Evolutionary conservation across 92 coral and sea anemone species (phyloP).

Genomic region (Phymanthus crucifer): DNA sequence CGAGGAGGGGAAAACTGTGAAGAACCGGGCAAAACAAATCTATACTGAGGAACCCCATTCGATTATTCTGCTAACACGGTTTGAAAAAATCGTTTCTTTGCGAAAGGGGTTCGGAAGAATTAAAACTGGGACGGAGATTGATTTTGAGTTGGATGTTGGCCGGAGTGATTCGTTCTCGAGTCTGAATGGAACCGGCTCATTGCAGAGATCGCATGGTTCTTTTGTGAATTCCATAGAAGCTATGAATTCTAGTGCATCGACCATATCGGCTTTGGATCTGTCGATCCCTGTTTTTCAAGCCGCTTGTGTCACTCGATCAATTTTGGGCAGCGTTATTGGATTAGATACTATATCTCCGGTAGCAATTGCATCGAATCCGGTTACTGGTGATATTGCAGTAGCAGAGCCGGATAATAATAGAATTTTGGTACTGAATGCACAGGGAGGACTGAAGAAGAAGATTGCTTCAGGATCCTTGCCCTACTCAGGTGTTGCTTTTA

Average conservation of each 20-base stretch:
- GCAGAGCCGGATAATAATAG: slow-evolving; percentile 61
- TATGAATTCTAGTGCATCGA: slow-evolving; percentile 21
- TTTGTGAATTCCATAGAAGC: slow-evolving; percentile 13
- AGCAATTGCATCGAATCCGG: slow-evolving; percentile 44
- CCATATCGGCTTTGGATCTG: slow-evolving; percentile 33
- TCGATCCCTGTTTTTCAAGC: slow-evolving; percentile 58
- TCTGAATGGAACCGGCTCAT: slow-evolving; percentile 3
- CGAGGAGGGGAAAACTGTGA: slow-evolving; percentile 26
- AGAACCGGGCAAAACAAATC: slow-evolving; percentile 26
- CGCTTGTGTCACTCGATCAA: slow-evolving; percentile 44
- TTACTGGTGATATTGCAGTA: slow-evolving; percentile 41
- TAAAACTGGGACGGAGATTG: slow-evolving; percentile 45
- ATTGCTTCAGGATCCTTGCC: slow-evolving; percentile 38
- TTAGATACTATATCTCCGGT: slow-evolving; percentile 55
- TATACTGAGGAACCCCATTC: slow-evolving; percentile 49
- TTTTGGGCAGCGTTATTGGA: slow-evolving; percentile 47
- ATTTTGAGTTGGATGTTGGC: slow-evolving; percentile 14
- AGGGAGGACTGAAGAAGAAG: slow-evolving; percentile 49
- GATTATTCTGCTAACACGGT: slow-evolving; percentile 35
- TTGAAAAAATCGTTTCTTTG: slow-evolving; percentile 14
- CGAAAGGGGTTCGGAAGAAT: slow-evolving; percentile 34
- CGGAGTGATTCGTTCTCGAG: not conserved
- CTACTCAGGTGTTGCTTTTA: slow-evolving; percentile 47
- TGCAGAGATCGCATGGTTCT: slow-evolving; percentile 1
- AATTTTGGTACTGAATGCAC: slow-evolving; percentile 44